Conservation (phyloP, 2,888 invertebrate genomes). For the Philereme vetulata region DNA sequence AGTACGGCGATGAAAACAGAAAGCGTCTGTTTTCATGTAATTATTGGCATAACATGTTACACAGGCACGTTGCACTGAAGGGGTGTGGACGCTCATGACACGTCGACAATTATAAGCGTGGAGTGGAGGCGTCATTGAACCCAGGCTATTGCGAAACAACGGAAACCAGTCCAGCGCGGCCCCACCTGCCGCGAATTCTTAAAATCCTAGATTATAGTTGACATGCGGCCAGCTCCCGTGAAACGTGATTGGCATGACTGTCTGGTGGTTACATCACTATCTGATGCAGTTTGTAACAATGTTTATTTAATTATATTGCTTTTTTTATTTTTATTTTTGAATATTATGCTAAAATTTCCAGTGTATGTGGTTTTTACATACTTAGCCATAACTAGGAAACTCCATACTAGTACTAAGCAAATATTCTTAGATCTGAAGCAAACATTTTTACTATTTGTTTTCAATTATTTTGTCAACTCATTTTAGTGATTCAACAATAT, state of each 20-base stretch:
- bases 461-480: too few relatives aligned
- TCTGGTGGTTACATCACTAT: constrained; percentile 66
- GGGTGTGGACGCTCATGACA: constrained; percentile 71
- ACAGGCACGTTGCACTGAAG: constrained; percentile 50
- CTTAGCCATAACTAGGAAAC: too few relatives aligned
- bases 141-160: constrained; percentile 82
- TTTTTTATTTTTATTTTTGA: background rate
- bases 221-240: constrained; percentile 68
- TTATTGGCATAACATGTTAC: constrained; percentile 3
- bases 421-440: too few relatives aligned
- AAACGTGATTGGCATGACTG: constrained; percentile 69
- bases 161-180: constrained; percentile 77
- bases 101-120: constrained; percentile 74
- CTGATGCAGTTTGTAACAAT: constrained; percentile 47
- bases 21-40: constrained; percentile 10
- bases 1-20: background rate
- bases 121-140: constrained; percentile 81
- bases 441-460: too few relatives aligned
- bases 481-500: too few relatives aligned
- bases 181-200: constrained; percentile 81
- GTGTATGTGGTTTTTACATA: too few relatives aligned
- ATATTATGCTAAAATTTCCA: too few relatives aligned
- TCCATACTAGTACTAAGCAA: too few relatives aligned
- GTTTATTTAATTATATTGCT: constrained; percentile 19
- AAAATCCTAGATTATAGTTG: constrained; percentile 81